A percentile compares a stretch with the other conserved stretches of the same genome.
Conservation (phyloP, 2,888 invertebrate species). For the Tridacna crocea region DNA sequence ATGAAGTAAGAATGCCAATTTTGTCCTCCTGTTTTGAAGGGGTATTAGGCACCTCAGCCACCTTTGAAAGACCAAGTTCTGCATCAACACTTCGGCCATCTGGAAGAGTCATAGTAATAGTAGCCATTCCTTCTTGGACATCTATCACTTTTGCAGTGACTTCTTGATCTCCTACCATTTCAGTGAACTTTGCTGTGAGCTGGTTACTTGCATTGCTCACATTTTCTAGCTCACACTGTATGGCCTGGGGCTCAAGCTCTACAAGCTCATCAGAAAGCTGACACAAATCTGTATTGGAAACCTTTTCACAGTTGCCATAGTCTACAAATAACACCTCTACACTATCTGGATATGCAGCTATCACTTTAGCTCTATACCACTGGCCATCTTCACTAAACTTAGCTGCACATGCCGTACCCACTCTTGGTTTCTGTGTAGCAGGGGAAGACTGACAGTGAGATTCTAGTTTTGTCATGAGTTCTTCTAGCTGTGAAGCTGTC, state of each 20-base stretch:
- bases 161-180: slow-evolving; percentile 55
- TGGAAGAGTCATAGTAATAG: slow-evolving; percentile 39
- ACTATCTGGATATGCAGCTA: slow-evolving; percentile 60
- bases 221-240: slow-evolving; percentile 70
- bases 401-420: slow-evolving; percentile 70
- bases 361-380: slow-evolving; percentile 79
- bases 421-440: slow-evolving; percentile 28
- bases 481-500: slow-evolving; percentile 58
- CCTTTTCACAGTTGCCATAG: slow-evolving; percentile 79
- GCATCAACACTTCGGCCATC: slow-evolving; percentile 43
- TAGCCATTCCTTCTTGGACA: slow-evolving; percentile 38
- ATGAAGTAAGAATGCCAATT: neutral
- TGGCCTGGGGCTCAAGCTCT: slow-evolving; percentile 70
- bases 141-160: slow-evolving; percentile 41
- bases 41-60: neutral
- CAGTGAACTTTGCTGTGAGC: slow-evolving; percentile 54
- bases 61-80: slow-evolving; percentile 46
- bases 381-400: slow-evolving; percentile 75
- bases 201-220: slow-evolving; percentile 48
- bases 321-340: slow-evolving; percentile 80
- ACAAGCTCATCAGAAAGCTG: slow-evolving; percentile 66
- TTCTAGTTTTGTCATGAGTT: slow-evolving; percentile 69
- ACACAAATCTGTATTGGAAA: slow-evolving; percentile 65
- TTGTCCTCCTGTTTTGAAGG: neutral
- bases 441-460: slow-evolving; percentile 52